phyloP scores from a whole-genome alignment of 2,113 vertebrate genomes.

The Psittacula cyanocephala region DNA sequence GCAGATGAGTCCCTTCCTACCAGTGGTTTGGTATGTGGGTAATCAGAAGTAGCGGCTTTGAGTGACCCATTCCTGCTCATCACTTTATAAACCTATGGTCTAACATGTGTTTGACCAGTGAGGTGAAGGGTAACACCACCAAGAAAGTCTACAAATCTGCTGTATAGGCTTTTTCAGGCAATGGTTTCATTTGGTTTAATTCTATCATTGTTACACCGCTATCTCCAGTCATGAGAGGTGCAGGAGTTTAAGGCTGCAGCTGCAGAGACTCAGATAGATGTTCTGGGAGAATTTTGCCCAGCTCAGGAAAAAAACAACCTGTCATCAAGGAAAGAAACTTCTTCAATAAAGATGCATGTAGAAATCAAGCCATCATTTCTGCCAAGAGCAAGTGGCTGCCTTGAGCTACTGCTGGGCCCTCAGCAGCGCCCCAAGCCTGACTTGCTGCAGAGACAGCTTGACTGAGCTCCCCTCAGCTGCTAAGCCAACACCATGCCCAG shows the following conservation, averaged over 20 bases:
- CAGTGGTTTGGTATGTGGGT: accelerated
- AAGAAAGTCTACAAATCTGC: not conserved
- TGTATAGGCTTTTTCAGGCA: not conserved
- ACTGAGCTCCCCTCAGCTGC: not conserved
- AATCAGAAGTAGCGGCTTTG: not conserved
- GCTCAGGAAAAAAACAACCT: not conserved
- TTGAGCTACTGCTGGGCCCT: not conserved
- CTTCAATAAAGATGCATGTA: not conserved
- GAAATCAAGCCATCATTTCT: accelerated
- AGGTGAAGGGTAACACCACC: not conserved
- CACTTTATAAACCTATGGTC: not conserved
- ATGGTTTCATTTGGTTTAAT: not conserved
- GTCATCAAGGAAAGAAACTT: not conserved
- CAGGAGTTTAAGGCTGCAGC: not conserved
- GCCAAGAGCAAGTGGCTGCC: not conserved
- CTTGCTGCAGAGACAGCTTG: not conserved
- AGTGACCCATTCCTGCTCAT: not conserved
- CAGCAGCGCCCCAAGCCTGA: not conserved
- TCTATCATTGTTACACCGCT: not conserved
- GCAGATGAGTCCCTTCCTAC: not conserved
- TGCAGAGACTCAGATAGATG: not conserved
- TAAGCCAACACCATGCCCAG: not conserved
- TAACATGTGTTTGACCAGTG: not conserved
- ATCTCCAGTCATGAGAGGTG: not conserved
- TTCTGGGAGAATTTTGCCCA: not conserved